Evolutionary conservation across 2,113 vertebrate genomes (phyloP).

Genomic region (Oncorhynchus tshawytscha): DNA sequence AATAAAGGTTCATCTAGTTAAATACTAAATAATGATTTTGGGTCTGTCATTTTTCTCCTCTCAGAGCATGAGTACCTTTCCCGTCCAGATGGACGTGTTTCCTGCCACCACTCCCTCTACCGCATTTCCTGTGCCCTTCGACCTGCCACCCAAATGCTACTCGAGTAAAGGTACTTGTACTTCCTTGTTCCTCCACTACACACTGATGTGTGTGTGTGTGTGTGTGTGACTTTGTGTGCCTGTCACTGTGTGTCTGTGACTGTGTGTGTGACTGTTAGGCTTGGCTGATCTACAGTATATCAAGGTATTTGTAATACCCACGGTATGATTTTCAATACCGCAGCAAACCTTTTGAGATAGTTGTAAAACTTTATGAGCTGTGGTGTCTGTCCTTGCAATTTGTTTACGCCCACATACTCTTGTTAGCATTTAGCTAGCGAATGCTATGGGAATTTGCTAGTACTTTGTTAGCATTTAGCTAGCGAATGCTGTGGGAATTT

Average conservation of each 20-base stretch:
- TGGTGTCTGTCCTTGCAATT: no score
- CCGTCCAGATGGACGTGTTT: conserved; percentile 75
- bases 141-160: conserved; percentile 87
- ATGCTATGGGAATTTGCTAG: no score
- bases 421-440: no score
- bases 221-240: background rate
- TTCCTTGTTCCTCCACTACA: background rate
- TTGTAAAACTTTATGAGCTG: no score
- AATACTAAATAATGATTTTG: no score
- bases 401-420: background rate
- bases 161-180: conserved; percentile 78
- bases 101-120: conserved; percentile 56
- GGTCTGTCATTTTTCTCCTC: conserved; percentile 8
- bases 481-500: no score
- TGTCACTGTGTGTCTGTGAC: no score
- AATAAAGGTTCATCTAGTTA: background rate
- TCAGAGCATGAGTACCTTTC: conserved; percentile 76
- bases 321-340: no score
- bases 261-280: background rate
- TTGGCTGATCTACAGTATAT: no score
- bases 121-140: conserved; percentile 89
- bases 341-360: no score
- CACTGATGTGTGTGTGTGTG: background rate
- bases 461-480: no score
- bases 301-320: no score